A percentile compares a stretch with the other conserved stretches of the same genome.
These are phyloP conservation scores for Sphyrna mokarran DNA, from an alignment of 2,113 vertebrate genomes.

Conservation along the genomic window DNA sequence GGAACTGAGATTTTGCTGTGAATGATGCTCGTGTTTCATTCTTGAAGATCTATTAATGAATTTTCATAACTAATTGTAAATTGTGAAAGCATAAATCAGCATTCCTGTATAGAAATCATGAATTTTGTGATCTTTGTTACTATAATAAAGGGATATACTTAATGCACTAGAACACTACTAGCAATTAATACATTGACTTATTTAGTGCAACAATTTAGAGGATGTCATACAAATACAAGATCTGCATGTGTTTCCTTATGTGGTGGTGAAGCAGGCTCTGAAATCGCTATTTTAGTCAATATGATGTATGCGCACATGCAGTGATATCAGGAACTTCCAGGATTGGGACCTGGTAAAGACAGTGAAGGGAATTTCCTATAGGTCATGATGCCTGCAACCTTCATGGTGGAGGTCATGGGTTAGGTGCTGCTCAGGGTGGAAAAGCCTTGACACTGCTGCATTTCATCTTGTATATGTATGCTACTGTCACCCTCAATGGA, in stretches of 20 bases:
- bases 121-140: slow-evolving; percentile 65
- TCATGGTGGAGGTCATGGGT: too few species aligned
- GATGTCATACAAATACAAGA: too few species aligned
- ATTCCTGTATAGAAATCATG: slow-evolving; percentile 77
- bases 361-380: not conserved
- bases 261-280: not conserved
- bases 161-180: slow-evolving; percentile 43
- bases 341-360: not conserved
- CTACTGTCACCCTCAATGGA: too few species aligned
- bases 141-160: slow-evolving; percentile 87
- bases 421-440: too few species aligned
- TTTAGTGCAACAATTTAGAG: not conserved
- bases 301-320: too few species aligned
- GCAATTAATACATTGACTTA: not conserved
- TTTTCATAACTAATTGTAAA: slow-evolving; percentile 61
- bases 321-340: not conserved
- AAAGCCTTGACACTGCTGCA: too few species aligned
- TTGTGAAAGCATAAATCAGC: slow-evolving; percentile 68
- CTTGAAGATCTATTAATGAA: slow-evolving; percentile 52
- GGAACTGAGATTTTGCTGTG: slow-evolving; percentile 58
- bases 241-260: not conserved
- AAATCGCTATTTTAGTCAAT: not conserved
- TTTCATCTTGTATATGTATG: too few species aligned
- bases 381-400: not conserved
- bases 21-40: slow-evolving; percentile 52